Percentiles rank a stretch among this genome's conserved stretches.
Evolutionary conservation across 2,797 vertebrate species (phyloP).

Genomic region (Pseudochirops cupreus): DNA sequence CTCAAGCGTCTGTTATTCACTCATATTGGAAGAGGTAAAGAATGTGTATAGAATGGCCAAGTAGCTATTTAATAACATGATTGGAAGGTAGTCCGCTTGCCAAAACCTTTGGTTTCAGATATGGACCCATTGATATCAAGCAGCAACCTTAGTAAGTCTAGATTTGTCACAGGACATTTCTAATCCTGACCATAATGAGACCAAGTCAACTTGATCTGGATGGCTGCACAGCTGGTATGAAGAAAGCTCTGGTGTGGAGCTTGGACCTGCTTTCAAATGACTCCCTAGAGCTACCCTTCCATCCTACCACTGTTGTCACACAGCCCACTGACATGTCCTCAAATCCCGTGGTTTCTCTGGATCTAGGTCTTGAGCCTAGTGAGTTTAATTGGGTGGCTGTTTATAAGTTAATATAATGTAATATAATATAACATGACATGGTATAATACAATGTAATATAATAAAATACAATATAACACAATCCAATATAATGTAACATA

Average conservation of each 20-base stretch:
- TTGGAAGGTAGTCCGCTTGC: background rate
- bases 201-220: background rate
- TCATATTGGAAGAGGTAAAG: background rate
- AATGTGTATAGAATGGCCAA: background rate
- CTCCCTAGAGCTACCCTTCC: background rate
- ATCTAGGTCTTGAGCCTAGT: background rate
- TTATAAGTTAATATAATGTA: background rate
- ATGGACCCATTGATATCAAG: background rate
- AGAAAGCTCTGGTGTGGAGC: background rate
- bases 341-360: background rate
- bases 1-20: background rate
- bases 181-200: background rate
- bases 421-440: background rate
- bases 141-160: background rate
- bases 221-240: background rate
- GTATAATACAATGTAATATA: background rate
- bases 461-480: background rate
- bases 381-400: background rate
- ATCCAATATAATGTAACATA: background rate
- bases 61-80: background rate
- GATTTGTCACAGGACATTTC: background rate
- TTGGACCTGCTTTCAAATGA: background rate
- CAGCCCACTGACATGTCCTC: background rate
- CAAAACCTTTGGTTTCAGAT: background rate
- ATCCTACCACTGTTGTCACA: background rate